Evolutionary conservation across 2,797 vertebrate species (phyloP).

Genomic region (Balearica regulorum): DNA sequence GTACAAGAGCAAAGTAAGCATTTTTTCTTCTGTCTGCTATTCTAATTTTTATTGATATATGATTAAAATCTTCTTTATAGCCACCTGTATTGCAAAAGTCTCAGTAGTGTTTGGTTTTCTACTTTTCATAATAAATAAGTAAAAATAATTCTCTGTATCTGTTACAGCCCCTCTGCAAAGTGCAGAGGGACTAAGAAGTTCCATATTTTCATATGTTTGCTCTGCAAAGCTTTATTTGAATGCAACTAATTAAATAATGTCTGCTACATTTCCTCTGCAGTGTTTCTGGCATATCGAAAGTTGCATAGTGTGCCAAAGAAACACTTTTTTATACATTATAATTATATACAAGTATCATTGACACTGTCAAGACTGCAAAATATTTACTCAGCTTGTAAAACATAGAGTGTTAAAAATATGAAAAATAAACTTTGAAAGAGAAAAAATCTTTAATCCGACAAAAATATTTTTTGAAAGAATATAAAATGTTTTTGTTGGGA

Average conservation of each 20-base stretch:
- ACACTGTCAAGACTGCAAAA: background rate
- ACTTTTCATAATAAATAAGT: background rate
- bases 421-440: background rate
- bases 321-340: background rate
- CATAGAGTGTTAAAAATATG: background rate
- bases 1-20: background rate
- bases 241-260: background rate
- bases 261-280: background rate
- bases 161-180: background rate
- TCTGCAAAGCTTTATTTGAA: slow-evolving; percentile 13
- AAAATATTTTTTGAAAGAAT: background rate
- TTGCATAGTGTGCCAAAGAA: background rate
- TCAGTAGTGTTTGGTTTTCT: background rate
- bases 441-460: background rate
- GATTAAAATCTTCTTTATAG: background rate
- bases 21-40: background rate
- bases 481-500: background rate
- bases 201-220: background rate
- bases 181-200: background rate
- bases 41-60: background rate
- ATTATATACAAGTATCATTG: background rate
- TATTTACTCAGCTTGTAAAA: slow-evolving; percentile 8
- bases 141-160: background rate
- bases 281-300: background rate
- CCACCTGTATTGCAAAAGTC: background rate